A percentile compares a stretch with the other conserved stretches of the same genome.
phyloP scores from a whole-genome alignment of 2,113 vertebrate species.

The Tetraodon nigroviridis region DNA sequence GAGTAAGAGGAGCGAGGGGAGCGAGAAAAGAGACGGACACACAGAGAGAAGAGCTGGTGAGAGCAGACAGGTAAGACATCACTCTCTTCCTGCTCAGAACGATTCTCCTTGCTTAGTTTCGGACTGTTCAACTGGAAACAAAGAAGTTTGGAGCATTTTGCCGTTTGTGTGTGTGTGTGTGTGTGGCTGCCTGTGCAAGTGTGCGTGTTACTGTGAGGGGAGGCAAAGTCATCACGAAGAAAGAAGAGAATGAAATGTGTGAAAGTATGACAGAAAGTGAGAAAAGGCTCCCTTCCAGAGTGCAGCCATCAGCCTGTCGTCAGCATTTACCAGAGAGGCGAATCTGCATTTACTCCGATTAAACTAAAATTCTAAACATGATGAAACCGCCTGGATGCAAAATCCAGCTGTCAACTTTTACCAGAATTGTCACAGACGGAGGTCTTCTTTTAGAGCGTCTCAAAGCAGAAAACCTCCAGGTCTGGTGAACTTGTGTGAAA shows the following conservation, averaged over 20 bases:
- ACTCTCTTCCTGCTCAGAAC: constrained; percentile 13
- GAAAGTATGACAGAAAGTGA: background rate
- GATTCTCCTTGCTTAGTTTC: background rate
- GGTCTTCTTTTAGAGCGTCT: no score
- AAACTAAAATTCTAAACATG: no score
- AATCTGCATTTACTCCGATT: no score
- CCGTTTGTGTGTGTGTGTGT: background rate
- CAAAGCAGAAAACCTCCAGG: no score
- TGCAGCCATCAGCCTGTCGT: no score
- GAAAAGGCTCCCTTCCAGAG: no score
- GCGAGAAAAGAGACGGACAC: constrained; percentile 34
- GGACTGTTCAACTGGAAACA: background rate
- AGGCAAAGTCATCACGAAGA: no score
- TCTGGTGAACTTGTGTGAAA: background rate
- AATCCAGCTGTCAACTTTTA: no score
- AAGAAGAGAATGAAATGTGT: background rate
- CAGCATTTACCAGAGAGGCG: no score
- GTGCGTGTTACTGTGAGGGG: no score
- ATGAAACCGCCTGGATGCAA: no score
- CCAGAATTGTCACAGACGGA: no score
- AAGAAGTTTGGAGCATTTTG: background rate
- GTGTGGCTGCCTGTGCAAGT: background rate
- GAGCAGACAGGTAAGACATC: constrained; percentile 52
- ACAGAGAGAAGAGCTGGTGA: constrained; percentile 40
- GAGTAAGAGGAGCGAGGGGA: constrained; percentile 33